Percentiles rank a stretch among this genome's conserved stretches.
Evolutionary conservation across 1,140 invertebrate species (phyloP).

Genomic region (Drosophila micromelanica): DNA sequence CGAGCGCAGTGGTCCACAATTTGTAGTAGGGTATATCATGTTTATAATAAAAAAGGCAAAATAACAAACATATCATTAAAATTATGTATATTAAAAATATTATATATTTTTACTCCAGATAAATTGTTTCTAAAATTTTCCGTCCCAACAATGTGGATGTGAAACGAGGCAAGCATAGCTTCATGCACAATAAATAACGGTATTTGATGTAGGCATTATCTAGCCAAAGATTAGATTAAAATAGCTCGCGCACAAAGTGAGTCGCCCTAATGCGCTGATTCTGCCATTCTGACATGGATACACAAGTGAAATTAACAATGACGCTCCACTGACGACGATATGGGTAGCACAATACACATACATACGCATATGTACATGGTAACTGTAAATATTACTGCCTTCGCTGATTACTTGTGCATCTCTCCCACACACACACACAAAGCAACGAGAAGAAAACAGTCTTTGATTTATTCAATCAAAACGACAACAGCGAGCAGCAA

Average conservation of each 20-base stretch:
- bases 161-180: too few relatives aligned
- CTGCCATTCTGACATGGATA: conserved; percentile 43
- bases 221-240: conserved; percentile 39
- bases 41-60: neutral
- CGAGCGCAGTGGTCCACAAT: conserved; percentile 5
- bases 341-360: conserved; percentile 12
- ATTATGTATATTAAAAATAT: too few relatives aligned
- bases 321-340: conserved; percentile 20
- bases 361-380: conserved; percentile 22
- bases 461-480: conserved; percentile 60
- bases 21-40: conserved; percentile 10
- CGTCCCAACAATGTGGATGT: too few relatives aligned
- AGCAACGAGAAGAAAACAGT: conserved; percentile 28
- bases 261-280: conserved; percentile 30
- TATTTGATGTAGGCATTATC: neutral
- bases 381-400: conserved; percentile 37
- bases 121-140: too few relatives aligned
- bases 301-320: conserved; percentile 54
- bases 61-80: neutral
- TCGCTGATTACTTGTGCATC: conserved; percentile 22
- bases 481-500: conserved; percentile 28
- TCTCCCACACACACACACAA: neutral
- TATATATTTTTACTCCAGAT: too few relatives aligned
- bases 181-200: neutral
- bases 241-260: conserved; percentile 20